These are phyloP conservation scores for Macquaria ambigua DNA, from an alignment of 2,113 vertebrate genomes.

Conservation along the genomic window DNA sequence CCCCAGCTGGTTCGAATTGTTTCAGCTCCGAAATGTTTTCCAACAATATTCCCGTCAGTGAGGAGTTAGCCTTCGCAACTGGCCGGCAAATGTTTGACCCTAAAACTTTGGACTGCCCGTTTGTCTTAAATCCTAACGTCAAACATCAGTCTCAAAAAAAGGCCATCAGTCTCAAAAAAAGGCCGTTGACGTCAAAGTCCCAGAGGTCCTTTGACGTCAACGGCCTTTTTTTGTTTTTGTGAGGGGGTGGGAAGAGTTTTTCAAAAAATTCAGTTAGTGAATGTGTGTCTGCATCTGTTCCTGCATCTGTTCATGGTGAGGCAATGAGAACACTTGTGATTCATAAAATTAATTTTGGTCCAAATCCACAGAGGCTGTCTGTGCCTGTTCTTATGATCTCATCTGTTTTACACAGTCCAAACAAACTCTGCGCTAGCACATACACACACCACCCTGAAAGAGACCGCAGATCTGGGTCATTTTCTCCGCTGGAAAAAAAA, in stretches of 20 bases:
- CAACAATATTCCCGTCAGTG: slow-evolving; percentile 65
- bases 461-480: slow-evolving; percentile 66
- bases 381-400: slow-evolving; percentile 72
- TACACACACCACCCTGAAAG: slow-evolving; percentile 15
- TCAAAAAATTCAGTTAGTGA: slow-evolving; percentile 18
- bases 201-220: no score
- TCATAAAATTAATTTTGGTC: slow-evolving; percentile 68
- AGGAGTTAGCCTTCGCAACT: slow-evolving; percentile 63
- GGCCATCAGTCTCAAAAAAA: no score
- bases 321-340: slow-evolving; percentile 67
- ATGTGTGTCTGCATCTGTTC: slow-evolving; percentile 44
- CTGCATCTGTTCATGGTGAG: slow-evolving; percentile 66
- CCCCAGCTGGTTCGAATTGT: slow-evolving; percentile 67
- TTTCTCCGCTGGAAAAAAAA: slow-evolving; percentile 52
- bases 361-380: slow-evolving; percentile 60
- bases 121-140: slow-evolving; percentile 52
- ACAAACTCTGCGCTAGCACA: slow-evolving; percentile 35
- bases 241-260: slow-evolving; percentile 7
- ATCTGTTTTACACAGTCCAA: slow-evolving; percentile 62
- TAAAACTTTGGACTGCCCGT: slow-evolving; percentile 20
- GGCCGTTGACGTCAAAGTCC: no score
- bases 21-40: slow-evolving; percentile 62
- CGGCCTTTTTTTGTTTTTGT: slow-evolving; percentile 11
- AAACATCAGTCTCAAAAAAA: no score
- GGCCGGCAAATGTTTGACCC: slow-evolving; percentile 70